These are phyloP conservation scores for Plutomurus gul DNA, from an alignment of 1,140 invertebrate species.

Conservation along the genomic window DNA sequence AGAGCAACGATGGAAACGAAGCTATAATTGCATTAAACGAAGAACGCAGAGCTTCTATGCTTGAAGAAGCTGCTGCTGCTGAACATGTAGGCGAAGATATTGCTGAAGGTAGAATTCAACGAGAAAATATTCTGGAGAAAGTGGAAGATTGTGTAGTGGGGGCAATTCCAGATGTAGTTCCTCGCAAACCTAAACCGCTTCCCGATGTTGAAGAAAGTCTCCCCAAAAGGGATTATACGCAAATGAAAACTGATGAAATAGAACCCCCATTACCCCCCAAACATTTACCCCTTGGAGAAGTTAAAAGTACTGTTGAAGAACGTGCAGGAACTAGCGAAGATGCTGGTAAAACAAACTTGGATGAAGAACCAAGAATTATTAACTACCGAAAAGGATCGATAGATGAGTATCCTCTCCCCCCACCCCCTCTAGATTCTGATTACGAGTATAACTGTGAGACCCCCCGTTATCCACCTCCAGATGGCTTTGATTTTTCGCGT, in stretches of 20 bases:
- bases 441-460: constrained; percentile 47
- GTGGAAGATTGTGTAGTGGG: not conserved
- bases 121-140: not conserved
- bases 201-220: not conserved
- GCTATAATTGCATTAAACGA: no score
- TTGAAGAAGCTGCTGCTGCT: not conserved
- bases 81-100: not conserved
- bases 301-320: not conserved
- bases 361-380: not conserved
- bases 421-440: constrained; percentile 41
- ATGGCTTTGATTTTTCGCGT: constrained; percentile 40
- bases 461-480: constrained; percentile 47
- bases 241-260: no score
- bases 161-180: not conserved
- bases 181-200: not conserved
- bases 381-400: constrained; percentile 39
- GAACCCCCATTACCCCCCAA: not conserved
- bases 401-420: constrained; percentile 45
- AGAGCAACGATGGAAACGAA: constrained; percentile 20
- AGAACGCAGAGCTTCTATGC: no score
- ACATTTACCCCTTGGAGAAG: not conserved
- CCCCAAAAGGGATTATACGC: no score
- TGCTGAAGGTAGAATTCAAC: not conserved
- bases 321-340: not conserved
- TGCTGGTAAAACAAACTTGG: not conserved